phyloP scores from a whole-genome alignment of 2,113 vertebrate genomes.

The Mirza zaza region DNA sequence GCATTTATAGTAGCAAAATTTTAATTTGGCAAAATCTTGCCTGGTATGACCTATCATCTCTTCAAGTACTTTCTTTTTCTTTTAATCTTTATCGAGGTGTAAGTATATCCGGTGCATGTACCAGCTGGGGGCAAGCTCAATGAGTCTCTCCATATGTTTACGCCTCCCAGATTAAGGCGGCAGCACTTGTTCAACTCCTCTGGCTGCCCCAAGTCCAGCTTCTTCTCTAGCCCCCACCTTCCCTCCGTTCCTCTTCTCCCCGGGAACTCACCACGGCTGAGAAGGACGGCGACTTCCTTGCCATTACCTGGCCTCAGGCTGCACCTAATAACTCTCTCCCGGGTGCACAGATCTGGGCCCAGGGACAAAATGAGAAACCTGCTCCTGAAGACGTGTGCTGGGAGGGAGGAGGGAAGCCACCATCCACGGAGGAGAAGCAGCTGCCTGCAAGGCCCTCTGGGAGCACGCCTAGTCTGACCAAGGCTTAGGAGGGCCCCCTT shows the following conservation, averaged over 20 bases:
- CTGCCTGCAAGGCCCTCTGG: neutral
- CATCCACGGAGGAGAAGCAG: neutral
- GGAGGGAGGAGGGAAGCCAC: neutral
- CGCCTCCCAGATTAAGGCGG: too few relatives aligned
- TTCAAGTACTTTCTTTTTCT: neutral
- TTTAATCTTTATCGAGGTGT: neutral
- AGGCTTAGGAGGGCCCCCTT: neutral
- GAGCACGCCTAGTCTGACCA: neutral
- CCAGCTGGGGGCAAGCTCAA: neutral
- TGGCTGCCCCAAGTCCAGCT: accelerated
- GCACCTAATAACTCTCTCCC: neutral
- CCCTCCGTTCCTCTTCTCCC: neutral
- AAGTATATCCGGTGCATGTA: accelerated
- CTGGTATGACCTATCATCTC: neutral
- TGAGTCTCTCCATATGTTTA: neutral
- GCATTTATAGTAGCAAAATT: neutral
- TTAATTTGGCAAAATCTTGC: neutral
- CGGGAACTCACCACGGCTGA: neutral
- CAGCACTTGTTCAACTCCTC: neutral
- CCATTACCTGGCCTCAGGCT: neutral
- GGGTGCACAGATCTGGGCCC: too few relatives aligned
- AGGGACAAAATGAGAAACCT: neutral
- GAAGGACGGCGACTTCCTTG: neutral
- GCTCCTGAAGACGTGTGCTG: neutral
- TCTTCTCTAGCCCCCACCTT: neutral